Evolutionary conservation across 1,140 invertebrate species (phyloP).

Genomic region (Sarcophaga bullata): DNA sequence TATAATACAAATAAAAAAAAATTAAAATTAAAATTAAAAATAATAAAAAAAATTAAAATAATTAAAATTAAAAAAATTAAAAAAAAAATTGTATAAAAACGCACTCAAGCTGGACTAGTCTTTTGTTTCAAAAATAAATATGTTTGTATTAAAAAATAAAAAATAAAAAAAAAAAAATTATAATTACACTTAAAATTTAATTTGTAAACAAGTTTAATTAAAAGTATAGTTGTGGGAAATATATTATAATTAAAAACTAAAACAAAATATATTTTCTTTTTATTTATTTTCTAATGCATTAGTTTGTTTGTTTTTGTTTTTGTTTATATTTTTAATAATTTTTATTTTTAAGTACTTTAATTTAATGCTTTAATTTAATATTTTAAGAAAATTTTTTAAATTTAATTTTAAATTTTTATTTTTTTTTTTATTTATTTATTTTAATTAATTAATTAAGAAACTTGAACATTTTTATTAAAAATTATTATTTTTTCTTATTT

Average conservation of each 20-base stretch:
- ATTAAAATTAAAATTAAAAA: not conserved
- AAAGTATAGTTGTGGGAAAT: not conserved
- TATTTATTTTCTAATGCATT: not conserved
- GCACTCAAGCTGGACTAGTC: constrained; percentile 23
- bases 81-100: constrained; percentile 12
- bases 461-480: constrained; percentile 7
- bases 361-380: not conserved
- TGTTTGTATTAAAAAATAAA: too few species aligned
- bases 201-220: not conserved
- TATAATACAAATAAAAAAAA: too few species aligned
- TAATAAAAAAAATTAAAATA: constrained; percentile 1
- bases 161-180: not conserved
- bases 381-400: constrained; percentile 13
- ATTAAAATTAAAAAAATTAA: constrained; percentile 2
- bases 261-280: not conserved
- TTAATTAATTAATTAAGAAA: constrained; percentile 22
- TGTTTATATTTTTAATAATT: not conserved
- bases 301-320: not conserved
- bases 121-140: constrained; percentile 33
- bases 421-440: too few species aligned
- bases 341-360: constrained; percentile 1
- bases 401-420: too few species aligned
- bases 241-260: not conserved
- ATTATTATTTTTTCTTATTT: not conserved
- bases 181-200: not conserved